Base-by-base conservation (phyloP, 2,888 invertebrate species). In the Horisme vitalbata region DNA sequence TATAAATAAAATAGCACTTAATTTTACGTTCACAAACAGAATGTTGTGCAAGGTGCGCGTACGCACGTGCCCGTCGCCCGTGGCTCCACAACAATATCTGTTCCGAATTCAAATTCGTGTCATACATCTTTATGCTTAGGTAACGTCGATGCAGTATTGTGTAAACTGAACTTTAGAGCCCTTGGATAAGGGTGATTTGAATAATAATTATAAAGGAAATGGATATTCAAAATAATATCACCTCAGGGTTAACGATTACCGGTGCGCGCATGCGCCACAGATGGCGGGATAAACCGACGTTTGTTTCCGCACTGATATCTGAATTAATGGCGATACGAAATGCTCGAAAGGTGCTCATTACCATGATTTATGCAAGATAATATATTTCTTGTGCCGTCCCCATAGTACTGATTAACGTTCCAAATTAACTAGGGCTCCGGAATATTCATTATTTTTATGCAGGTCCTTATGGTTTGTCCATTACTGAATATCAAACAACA, bases 241-340 rank as follows among this genome's bases (percentile, higher is more conserved):
- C 89, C 89, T 83, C 88, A 73, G 88, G 89, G 89, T 88, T 88
- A 89, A 89, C 88, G 89, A 88, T 89, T 85, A 85, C 87, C 83
- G 82, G 84, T 74, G 87, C 74, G 85, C 86, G 83, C 85, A 79
- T 83, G 84, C 83, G 77, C 82, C 81, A 79, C 86, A 87, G 89
- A 89, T 89, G 87, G 85, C 71, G 65, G 85, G 83, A 87, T 86
- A 86, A 87, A 80, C 86, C 82, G 88, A 89, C 88, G 86, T 87
- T 87, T 87, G 87, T 87, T 88, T 89, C 89, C 89, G 88, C 87
- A 88, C 84, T 89, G 88, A 89, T 89, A 88, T 89, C 88, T 87
- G 88, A 89, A 88, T 89, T 88, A 86, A 87, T 85, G 81, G 80
- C 83, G 80, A 85, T 83, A 87, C 85, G 81, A 84, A 83, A 83